phyloP scores from a whole-genome alignment of 2,113 vertebrate genomes.

The Pseudopipra pipra region DNA sequence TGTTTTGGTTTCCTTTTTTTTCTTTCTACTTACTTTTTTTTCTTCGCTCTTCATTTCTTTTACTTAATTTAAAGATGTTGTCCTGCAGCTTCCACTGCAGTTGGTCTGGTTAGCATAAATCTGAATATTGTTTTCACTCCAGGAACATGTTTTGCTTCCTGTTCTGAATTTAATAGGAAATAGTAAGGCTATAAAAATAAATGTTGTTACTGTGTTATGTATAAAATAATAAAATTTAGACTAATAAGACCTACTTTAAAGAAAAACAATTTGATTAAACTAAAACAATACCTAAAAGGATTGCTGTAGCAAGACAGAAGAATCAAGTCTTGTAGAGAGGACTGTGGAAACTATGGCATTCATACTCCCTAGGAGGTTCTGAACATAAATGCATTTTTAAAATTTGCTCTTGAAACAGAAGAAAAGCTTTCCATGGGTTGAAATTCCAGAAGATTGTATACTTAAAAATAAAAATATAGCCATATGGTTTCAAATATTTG shows the following conservation, averaged over 20 bases:
- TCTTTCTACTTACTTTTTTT: neutral
- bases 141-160: neutral
- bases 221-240: neutral
- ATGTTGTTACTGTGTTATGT: neutral
- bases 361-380: neutral
- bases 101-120: neutral
- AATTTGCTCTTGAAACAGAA: neutral
- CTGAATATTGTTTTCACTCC: neutral
- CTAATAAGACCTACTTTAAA: neutral
- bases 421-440: neutral
- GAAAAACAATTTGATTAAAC: neutral
- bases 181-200: neutral
- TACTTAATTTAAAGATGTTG: neutral
- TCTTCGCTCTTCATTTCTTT: neutral
- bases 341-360: neutral
- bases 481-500: neutral
- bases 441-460: neutral
- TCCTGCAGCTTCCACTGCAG: neutral
- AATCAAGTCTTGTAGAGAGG: neutral
- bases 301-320: neutral
- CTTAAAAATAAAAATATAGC: neutral
- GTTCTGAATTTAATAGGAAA: neutral
- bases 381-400: neutral
- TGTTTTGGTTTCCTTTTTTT: neutral
- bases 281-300: neutral